These are phyloP conservation scores for Leptatherina wallacei DNA, from an alignment of 2,797 vertebrate genomes.

Conservation along the genomic window DNA sequence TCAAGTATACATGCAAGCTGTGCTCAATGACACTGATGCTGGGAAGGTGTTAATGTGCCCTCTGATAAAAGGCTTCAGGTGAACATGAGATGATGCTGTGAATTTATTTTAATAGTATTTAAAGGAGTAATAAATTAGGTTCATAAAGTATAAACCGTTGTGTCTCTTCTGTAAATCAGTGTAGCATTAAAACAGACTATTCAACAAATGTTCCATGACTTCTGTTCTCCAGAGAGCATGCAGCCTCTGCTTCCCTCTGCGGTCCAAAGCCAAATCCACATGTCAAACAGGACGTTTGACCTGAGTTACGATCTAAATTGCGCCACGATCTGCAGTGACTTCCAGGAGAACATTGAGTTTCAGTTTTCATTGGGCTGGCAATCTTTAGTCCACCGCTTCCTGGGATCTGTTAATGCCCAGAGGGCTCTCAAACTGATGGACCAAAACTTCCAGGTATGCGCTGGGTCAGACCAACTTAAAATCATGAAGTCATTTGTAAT, in stretches of 20 bases:
- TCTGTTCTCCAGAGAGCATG: slow-evolving; percentile 86
- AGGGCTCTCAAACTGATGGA: slow-evolving; percentile 88
- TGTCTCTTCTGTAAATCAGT: neutral
- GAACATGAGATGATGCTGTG: slow-evolving; percentile 21
- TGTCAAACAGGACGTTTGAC: slow-evolving; percentile 92
- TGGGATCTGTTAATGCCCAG: slow-evolving; percentile 91
- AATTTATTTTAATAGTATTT: neutral
- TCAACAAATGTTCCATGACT: neutral
- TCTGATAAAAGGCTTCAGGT: slow-evolving; percentile 38
- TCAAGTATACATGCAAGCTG: slow-evolving; percentile 48
- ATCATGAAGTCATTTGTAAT: neutral
- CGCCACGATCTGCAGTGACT: slow-evolving; percentile 91
- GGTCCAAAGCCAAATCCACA: slow-evolving; percentile 87
- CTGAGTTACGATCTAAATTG: slow-evolving; percentile 97
- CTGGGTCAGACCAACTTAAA: neutral
- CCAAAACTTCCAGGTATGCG: slow-evolving; percentile 86
- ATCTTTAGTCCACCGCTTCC: slow-evolving; percentile 89
- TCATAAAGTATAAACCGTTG: neutral
- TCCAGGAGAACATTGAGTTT: slow-evolving; percentile 97
- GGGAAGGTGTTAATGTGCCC: slow-evolving; percentile 56
- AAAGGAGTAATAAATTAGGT: neutral
- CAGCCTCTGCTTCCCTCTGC: slow-evolving; percentile 90
- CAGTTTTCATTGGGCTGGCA: slow-evolving; percentile 94
- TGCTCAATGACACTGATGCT: slow-evolving; percentile 47
- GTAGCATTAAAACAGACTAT: neutral